Evolutionary conservation across 1,140 invertebrate species (phyloP).

Genomic region (Heliconius eleuchia): DNA sequence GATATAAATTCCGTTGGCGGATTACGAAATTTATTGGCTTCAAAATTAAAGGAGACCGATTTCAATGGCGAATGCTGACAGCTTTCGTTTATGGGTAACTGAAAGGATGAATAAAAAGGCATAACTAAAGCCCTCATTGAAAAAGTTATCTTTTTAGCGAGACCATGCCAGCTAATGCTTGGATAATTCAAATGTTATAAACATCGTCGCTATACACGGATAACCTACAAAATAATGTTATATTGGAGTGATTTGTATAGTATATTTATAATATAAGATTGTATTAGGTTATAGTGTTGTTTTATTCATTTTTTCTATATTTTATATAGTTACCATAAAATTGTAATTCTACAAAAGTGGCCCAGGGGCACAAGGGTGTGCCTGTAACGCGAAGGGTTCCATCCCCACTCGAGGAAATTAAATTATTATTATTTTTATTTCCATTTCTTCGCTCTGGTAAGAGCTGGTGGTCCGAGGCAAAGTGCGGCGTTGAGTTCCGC

Average conservation of each 20-base stretch:
- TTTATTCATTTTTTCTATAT: too few species aligned
- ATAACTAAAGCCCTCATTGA: slow-evolving; percentile 55
- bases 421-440: too few species aligned
- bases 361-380: too few species aligned
- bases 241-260: background rate
- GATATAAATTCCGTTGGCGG: slow-evolving; percentile 78
- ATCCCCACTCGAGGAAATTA: too few species aligned
- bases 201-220: background rate
- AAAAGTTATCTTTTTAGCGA: slow-evolving; percentile 57
- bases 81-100: slow-evolving; percentile 65
- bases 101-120: slow-evolving; percentile 53
- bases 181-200: slow-evolving; percentile 10
- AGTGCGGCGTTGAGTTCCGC: too few species aligned
- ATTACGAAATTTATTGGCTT: slow-evolving; percentile 78
- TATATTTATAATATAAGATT: background rate
- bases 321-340: background rate
- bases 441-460: too few species aligned
- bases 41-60: slow-evolving; percentile 79
- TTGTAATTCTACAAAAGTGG: too few species aligned
- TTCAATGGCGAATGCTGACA: slow-evolving; percentile 75
- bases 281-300: too few species aligned
- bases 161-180: slow-evolving; percentile 1
- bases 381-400: too few species aligned
- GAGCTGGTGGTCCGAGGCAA: too few species aligned
- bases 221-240: background rate